Evolutionary conservation across 2,888 invertebrate genomes (phyloP).

Genomic region (Oxyteleia sp.): DNA sequence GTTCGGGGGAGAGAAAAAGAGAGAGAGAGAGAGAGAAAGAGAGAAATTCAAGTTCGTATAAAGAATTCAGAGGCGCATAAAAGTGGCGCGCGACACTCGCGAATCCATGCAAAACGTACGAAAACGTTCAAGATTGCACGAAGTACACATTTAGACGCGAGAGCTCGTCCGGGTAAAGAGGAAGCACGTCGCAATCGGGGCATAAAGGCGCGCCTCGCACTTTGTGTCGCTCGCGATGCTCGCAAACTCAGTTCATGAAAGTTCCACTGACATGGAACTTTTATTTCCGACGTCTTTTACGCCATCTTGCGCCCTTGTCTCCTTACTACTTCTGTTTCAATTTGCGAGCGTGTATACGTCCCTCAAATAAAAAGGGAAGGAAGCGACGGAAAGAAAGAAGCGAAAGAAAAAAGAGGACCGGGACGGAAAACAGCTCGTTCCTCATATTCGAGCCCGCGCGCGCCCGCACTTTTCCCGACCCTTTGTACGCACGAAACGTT

Average conservation of each 20-base stretch:
- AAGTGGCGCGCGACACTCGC: constrained; percentile 71
- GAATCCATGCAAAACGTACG: constrained; percentile 71
- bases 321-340: constrained; percentile 45
- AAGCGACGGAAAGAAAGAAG: not conserved
- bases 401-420: not conserved
- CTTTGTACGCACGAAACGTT: constrained; percentile 40
- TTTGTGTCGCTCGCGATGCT: constrained; percentile 51
- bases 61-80: constrained; percentile 73
- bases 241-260: constrained; percentile 71
- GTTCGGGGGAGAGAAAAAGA: no score
- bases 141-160: constrained; percentile 70
- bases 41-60: constrained; percentile 68
- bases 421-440: constrained; percentile 6
- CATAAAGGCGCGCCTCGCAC: constrained; percentile 65
- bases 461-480: constrained; percentile 24
- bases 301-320: constrained; percentile 56
- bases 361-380: constrained; percentile 46
- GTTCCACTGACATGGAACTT: constrained; percentile 72
- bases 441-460: constrained; percentile 15
- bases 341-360: constrained; percentile 45
- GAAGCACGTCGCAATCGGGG: constrained; percentile 66
- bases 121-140: constrained; percentile 73
- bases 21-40: no score
- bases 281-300: constrained; percentile 69
- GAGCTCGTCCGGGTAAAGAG: constrained; percentile 69